phyloP scores from a whole-genome alignment of 2,113 vertebrate genomes.

The Pseudopodoces humilis region DNA sequence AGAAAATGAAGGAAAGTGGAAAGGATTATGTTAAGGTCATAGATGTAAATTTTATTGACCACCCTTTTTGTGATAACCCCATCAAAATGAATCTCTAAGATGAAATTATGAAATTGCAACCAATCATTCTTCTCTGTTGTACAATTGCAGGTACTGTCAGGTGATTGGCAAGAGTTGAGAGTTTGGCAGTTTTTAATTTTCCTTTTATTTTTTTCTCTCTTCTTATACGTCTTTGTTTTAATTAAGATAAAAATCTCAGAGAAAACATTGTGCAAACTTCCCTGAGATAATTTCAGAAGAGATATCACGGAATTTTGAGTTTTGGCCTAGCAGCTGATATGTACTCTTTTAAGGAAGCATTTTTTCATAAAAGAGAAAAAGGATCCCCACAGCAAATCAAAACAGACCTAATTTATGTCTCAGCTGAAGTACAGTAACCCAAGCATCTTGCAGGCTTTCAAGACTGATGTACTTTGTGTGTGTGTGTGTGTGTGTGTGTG shows the following conservation, averaged over 20 bases:
- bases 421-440: constrained; percentile 11
- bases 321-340: neutral
- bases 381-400: neutral
- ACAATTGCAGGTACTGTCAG: neutral
- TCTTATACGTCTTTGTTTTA: neutral
- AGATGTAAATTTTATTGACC: neutral
- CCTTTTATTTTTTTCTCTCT: neutral
- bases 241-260: neutral
- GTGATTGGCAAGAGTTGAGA: neutral
- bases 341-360: neutral
- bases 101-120: neutral
- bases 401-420: neutral
- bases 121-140: neutral
- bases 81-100: neutral
- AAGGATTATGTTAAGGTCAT: neutral
- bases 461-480: neutral
- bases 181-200: neutral
- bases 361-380: neutral
- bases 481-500: neutral
- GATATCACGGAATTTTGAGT: neutral
- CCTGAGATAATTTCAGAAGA: neutral
- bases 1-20: neutral
- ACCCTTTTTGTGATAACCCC: neutral
- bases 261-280: neutral
- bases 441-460: neutral